phyloP scores from a whole-genome alignment of 1,140 invertebrate genomes.

The Drosophila virilis region DNA sequence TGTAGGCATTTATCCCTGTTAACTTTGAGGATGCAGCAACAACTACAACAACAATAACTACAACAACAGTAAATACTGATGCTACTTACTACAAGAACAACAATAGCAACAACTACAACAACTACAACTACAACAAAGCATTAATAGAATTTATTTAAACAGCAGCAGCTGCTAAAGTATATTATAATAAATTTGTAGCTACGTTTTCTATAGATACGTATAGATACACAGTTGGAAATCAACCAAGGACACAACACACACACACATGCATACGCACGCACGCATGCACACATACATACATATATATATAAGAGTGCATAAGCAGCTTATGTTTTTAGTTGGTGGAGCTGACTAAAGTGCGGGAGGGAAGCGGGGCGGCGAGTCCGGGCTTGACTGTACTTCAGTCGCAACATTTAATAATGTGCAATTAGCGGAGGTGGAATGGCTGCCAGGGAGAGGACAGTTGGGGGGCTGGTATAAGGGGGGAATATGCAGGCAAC shows the following conservation, averaged over 20 bases:
- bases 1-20: slow-evolving; percentile 84
- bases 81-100: slow-evolving; percentile 46
- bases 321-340: slow-evolving; percentile 53
- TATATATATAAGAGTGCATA: slow-evolving; percentile 10
- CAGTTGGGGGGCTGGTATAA: not conserved
- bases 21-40: slow-evolving; percentile 82
- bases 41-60: slow-evolving; percentile 48
- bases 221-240: slow-evolving; percentile 3
- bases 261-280: slow-evolving; percentile 9
- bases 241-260: slow-evolving; percentile 13
- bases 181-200: slow-evolving; percentile 26
- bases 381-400: slow-evolving; percentile 2
- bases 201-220: slow-evolving; percentile 25
- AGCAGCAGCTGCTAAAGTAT: slow-evolving; percentile 38
- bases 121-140: slow-evolving; percentile 49
- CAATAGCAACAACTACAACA: slow-evolving; percentile 45
- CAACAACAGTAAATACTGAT: slow-evolving; percentile 41
- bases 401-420: slow-evolving; percentile 40
- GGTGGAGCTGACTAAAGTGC: slow-evolving; percentile 10
- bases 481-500: not conserved
- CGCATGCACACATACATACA: slow-evolving; percentile 25
- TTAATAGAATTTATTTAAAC: slow-evolving; percentile 69
- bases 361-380: not conserved
- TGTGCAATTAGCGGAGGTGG: slow-evolving; percentile 43
- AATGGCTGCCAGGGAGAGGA: not conserved